phyloP scores from a whole-genome alignment of 2,888 invertebrate species.

The Strigamia crassipes region DNA sequence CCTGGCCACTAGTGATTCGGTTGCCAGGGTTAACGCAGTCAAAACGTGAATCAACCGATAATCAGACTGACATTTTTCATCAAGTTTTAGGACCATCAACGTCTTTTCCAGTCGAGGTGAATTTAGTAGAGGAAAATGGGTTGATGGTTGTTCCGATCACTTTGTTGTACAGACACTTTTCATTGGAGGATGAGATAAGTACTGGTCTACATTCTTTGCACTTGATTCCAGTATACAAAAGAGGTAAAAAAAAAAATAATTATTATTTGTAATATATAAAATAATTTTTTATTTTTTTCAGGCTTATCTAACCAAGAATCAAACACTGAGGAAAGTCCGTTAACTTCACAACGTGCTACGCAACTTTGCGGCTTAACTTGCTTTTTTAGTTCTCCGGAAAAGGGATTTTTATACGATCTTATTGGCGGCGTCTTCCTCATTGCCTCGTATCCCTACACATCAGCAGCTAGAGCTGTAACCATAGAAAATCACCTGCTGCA shows the following conservation, averaged over 20 bases:
- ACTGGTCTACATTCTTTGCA: slow-evolving; percentile 54
- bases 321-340: slow-evolving; percentile 46
- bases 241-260: not conserved
- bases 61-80: slow-evolving; percentile 47
- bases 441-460: slow-evolving; percentile 73
- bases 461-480: slow-evolving; percentile 69
- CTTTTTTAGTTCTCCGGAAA: slow-evolving; percentile 69
- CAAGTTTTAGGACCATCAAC: slow-evolving; percentile 51
- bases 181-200: slow-evolving; percentile 48
- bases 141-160: slow-evolving; percentile 50
- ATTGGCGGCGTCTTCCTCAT: slow-evolving; percentile 61
- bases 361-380: slow-evolving; percentile 67
- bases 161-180: slow-evolving; percentile 51
- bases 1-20: slow-evolving; percentile 52
- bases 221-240: slow-evolving; percentile 55
- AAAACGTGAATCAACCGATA: slow-evolving; percentile 46
- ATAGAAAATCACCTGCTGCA: slow-evolving; percentile 69
- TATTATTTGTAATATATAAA: not conserved
- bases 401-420: slow-evolving; percentile 70
- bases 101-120: slow-evolving; percentile 49
- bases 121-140: slow-evolving; percentile 45
- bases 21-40: slow-evolving; percentile 51
- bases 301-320: not conserved
- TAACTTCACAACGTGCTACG: slow-evolving; percentile 50
- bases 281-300: not conserved